Percentiles rank a stretch among this genome's conserved stretches.
Evolutionary conservation across 2,888 invertebrate species (phyloP).

Genomic region (Microplitis manilae): DNA sequence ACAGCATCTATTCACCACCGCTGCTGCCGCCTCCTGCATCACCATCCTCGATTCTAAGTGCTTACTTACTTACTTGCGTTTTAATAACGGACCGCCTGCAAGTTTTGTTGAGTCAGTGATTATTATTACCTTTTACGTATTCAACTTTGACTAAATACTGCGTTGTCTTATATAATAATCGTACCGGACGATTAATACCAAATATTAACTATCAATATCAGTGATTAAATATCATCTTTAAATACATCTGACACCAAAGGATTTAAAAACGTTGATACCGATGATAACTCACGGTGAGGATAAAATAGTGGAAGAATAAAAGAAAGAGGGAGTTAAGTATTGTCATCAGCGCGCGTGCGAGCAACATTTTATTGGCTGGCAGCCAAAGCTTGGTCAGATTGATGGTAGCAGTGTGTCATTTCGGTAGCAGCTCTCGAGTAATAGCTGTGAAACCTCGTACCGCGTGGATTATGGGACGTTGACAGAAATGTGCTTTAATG

Average conservation of each 20-base stretch:
- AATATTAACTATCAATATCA: too few relatives aligned
- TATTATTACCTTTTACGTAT: conserved; percentile 50
- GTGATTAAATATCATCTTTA: neutral
- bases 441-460: neutral
- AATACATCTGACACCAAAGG: neutral
- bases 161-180: neutral
- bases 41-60: conserved; percentile 12
- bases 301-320: conserved; percentile 25
- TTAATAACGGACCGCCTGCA: conserved; percentile 55
- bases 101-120: conserved; percentile 51
- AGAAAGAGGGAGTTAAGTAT: conserved; percentile 30
- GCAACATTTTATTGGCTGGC: conserved; percentile 47
- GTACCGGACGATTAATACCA: neutral
- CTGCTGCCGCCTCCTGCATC: conserved; percentile 42
- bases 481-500: conserved; percentile 19
- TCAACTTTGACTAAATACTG: conserved; percentile 44
- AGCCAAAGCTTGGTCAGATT: conserved; percentile 44
- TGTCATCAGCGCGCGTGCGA: conserved; percentile 18
- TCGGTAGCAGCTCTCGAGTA: neutral
- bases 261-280: neutral
- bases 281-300: neutral
- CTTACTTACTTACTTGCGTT: conserved; percentile 52
- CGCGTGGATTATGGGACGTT: conserved; percentile 9
- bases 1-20: conserved; percentile 66
- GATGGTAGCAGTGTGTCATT: conserved; percentile 35